Evolutionary conservation across 2,113 vertebrate genomes (phyloP), one percentile per base, ranked within the genome.

Genomic region (Neotoma lepida): DNA sequence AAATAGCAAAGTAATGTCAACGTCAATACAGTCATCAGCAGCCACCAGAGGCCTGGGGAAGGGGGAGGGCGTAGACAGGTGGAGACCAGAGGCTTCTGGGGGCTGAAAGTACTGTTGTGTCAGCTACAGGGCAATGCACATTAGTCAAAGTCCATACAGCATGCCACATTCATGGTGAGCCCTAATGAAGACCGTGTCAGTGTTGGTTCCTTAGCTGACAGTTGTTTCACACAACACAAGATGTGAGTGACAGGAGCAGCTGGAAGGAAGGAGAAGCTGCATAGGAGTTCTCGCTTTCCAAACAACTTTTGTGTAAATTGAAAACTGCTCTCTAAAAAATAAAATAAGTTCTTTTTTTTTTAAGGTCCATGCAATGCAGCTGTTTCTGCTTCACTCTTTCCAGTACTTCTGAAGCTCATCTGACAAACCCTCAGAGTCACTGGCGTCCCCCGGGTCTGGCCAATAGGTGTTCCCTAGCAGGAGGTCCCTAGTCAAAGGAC

Each of bases 101-200:
- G 51, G 10, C 26, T 1, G 3, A 20, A 6, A 18, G 22, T 0
- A 20, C 46, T 6, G 1, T 10, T 0, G 26, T 15, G 44, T 39
- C 4, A 8, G 51, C 15, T 1, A 51, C 0, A 0, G 0, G 24
- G 0, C 30, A 2, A 2, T 0, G 5, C 0, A 4, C 17, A 4
- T 46, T 8, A 30, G 71, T 78, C 63, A 80, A 56, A 64, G 9
- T 54, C 51, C 49, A 26, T 0, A 22, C 76, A 15, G 46, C 0
- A 0, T 0, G 17, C 2, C 9, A 0, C 10, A 5, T 41, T 58
- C 35, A 33, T 2, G 0, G 20, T 0, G 2, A 84, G 8, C 85
- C 28, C 46, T 3, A 12, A 6, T 0, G 14, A 5, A n/a, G 41
- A 15, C 71, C 13, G 2, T 13, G 4, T 14, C 1, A 0, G 0